Evolutionary conservation across 2,113 vertebrate species (phyloP).

Genomic region (Abramis brama): DNA sequence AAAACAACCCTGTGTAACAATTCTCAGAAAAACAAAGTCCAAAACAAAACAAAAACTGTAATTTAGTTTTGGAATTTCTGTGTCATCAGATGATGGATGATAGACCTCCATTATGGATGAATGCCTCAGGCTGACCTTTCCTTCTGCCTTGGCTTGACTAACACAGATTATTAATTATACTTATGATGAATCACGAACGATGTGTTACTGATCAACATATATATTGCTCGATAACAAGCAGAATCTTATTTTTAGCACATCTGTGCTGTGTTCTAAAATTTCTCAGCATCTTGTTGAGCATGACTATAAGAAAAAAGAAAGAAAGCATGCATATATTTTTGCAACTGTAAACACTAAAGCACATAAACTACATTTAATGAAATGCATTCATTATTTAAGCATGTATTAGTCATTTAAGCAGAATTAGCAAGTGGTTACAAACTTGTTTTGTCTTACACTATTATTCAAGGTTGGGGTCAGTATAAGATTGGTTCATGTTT

Average conservation of each 20-base stretch:
- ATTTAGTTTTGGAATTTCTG: background rate
- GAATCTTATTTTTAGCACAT: background rate
- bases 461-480: background rate
- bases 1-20: background rate
- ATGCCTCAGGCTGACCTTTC: conserved; percentile 5
- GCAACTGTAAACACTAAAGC: no score
- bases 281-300: background rate
- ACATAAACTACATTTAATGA: background rate
- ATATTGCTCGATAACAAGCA: background rate
- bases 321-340: no score
- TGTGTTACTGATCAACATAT: background rate
- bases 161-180: background rate
- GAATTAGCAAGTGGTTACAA: background rate
- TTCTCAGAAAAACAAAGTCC: background rate
- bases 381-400: background rate
- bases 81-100: background rate
- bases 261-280: background rate
- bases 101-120: background rate
- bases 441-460: background rate
- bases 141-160: conserved; percentile 21
- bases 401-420: background rate
- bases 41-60: background rate
- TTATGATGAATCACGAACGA: background rate
- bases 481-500: background rate
- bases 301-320: background rate